phyloP scores from a whole-genome alignment of 2,797 vertebrate genomes.

The Vireo griseus region DNA sequence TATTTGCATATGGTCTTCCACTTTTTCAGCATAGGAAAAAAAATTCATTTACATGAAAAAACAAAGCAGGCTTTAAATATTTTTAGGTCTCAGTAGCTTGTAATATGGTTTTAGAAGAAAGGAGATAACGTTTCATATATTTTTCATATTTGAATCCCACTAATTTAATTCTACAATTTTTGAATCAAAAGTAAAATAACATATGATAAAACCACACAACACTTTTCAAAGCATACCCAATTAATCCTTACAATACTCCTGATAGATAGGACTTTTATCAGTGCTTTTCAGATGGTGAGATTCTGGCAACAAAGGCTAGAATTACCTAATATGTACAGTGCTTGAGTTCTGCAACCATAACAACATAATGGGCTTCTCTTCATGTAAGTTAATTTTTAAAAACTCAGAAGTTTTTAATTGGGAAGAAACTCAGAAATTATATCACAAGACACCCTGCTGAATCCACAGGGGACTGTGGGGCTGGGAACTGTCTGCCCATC shows the following conservation, averaged over 20 bases:
- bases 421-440: background rate
- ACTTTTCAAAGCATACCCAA: background rate
- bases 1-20: background rate
- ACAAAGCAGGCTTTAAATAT: background rate
- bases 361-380: background rate
- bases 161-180: background rate
- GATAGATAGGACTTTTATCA: background rate
- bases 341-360: background rate
- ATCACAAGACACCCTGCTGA: fast-evolving
- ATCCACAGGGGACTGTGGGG: background rate
- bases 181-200: conserved; percentile 23
- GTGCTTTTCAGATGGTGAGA: conserved; percentile 31
- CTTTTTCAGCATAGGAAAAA: background rate
- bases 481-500: background rate
- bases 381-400: background rate
- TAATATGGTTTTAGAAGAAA: background rate
- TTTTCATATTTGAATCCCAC: background rate
- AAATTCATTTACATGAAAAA: background rate
- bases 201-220: background rate
- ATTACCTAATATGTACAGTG: background rate
- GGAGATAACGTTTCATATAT: background rate
- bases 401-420: background rate
- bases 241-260: background rate
- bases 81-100: background rate
- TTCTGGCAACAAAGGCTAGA: background rate